These are phyloP conservation scores for Villa cingulata DNA, from an alignment of 2,888 invertebrate genomes.

Conservation along the genomic window DNA sequence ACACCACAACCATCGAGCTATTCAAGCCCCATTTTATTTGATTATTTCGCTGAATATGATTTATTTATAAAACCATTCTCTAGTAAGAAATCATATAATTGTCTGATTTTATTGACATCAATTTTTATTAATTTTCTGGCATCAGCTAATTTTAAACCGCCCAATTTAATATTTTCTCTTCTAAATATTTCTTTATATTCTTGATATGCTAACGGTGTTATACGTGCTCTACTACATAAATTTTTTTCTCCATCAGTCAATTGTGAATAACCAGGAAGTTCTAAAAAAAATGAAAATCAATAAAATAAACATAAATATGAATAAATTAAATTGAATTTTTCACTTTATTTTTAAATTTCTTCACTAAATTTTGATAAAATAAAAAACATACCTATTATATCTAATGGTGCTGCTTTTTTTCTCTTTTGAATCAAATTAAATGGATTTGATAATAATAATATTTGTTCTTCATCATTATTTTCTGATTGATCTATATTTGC, in stretches of 20 bases:
- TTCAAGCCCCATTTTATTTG: too few species aligned
- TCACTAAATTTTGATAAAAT: too few species aligned
- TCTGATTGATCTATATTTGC: conserved; percentile 25
- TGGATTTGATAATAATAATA: neutral
- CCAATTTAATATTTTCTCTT: conserved; percentile 60
- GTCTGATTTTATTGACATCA: conserved; percentile 85
- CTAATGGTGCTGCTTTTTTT: conserved; percentile 26
- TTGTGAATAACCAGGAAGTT: conserved; percentile 64
- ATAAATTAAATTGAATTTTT: neutral
- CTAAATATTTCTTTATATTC: conserved; percentile 63
- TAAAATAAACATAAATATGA: neutral
- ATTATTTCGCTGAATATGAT: too few species aligned
- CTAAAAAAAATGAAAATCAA: too few species aligned
- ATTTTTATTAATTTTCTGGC: conserved; percentile 77
- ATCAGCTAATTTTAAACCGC: conserved; percentile 61
- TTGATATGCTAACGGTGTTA: conserved; percentile 64
- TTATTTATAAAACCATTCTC: conserved; percentile 45
- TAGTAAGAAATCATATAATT: conserved; percentile 66
- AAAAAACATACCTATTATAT: conserved; percentile 23
- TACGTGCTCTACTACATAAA: conserved; percentile 59
- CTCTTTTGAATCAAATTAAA: neutral
- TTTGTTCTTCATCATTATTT: neutral
- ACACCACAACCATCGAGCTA: too few species aligned
- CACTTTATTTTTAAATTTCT: too few species aligned
- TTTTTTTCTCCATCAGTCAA: conserved; percentile 57